phyloP scores from a whole-genome alignment of 2,113 vertebrate genomes.

The Dromiciops gliroides region DNA sequence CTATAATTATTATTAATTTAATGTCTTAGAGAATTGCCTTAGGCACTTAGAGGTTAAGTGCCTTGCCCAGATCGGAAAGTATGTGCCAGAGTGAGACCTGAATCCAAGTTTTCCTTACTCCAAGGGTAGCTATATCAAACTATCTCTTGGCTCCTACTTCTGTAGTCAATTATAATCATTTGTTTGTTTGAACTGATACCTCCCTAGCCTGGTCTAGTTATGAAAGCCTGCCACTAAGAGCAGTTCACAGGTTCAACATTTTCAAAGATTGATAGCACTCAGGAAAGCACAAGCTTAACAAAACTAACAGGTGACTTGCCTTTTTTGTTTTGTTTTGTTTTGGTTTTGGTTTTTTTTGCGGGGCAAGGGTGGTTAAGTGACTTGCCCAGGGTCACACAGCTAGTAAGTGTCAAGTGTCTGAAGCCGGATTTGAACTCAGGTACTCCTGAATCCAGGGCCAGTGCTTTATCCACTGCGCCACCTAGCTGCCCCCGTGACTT shows the following conservation, averaged over 20 bases:
- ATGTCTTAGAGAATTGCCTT: background rate
- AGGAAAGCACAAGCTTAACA: background rate
- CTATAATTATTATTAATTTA: background rate
- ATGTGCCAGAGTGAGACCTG: background rate
- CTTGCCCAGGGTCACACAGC: too few relatives aligned
- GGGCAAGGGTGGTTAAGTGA: too few relatives aligned
- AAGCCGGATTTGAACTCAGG: too few relatives aligned
- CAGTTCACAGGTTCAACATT: constrained; percentile 47
- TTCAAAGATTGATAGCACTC: constrained; percentile 26
- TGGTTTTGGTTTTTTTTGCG: too few relatives aligned
- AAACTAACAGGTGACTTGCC: constrained; percentile 12
- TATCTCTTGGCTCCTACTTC: constrained; percentile 7
- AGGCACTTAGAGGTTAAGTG: background rate
- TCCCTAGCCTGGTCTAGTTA: constrained; percentile 31
- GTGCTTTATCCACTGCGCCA: too few relatives aligned
- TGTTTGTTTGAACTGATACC: constrained; percentile 18
- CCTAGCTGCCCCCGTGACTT: too few relatives aligned
- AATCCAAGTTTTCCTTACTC: background rate
- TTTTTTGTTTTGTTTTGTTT: too few relatives aligned
- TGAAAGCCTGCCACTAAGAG: constrained; percentile 5
- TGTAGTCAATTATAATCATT: constrained; percentile 30
- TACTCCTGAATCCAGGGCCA: too few relatives aligned
- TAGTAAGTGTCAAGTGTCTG: too few relatives aligned
- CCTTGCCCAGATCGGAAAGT: background rate
- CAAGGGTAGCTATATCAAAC: background rate